Base-by-base conservation (phyloP, 2,113 vertebrate species). In the Semnornis frantzii region DNA sequence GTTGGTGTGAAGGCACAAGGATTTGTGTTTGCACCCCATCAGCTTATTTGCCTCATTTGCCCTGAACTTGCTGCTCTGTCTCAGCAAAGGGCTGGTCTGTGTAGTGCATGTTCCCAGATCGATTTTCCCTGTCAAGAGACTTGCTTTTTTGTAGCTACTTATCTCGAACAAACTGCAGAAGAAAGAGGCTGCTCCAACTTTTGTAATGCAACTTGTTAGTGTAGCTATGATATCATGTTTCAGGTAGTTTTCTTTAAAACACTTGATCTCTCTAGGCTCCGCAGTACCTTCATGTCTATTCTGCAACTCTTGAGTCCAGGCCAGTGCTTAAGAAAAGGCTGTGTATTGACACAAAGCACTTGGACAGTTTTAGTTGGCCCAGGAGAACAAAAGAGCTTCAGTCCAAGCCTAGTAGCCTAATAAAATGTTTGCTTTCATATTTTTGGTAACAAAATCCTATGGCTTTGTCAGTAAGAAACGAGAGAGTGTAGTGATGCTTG, bases 211-310 rank as follows among this genome's bases (percentile, higher is more conserved):
- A 58, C 34, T 89, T 72, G 24, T n/a, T 39, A 59, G 31, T 2
- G 25, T 71, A 57, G 58, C 39, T 16, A 2, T 52, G 34, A 8
- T 58, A 71, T 5, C 21, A 3, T 6, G 8, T 80, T 79, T 79
- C 72, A 46, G 37, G 30, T 64, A 12, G 30, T 81, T 65, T 65
- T 59, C n/a, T 64, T 44, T 70, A 19, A 37, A 78, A 34, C 63
- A 3, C 31, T 52, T 55, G 20, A 4, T 31, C 42, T 79, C 24
- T 64, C 0, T 16, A 59, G 74, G 62, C 58, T 90, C 33, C 54
- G 50, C 17, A 3, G 23, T 21, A 42, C 2, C 0, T 10, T 42
- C 10, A 0, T 12, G 50, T 54, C 75, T 34, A 0, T 58, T 73
- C 64, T 85, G 30, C 60, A 48, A 11, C n/a, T 73, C 9, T 34